These are phyloP conservation scores for Oreochromis niloticus DNA, from an alignment of 2,113 vertebrate species.

Conservation along the genomic window DNA sequence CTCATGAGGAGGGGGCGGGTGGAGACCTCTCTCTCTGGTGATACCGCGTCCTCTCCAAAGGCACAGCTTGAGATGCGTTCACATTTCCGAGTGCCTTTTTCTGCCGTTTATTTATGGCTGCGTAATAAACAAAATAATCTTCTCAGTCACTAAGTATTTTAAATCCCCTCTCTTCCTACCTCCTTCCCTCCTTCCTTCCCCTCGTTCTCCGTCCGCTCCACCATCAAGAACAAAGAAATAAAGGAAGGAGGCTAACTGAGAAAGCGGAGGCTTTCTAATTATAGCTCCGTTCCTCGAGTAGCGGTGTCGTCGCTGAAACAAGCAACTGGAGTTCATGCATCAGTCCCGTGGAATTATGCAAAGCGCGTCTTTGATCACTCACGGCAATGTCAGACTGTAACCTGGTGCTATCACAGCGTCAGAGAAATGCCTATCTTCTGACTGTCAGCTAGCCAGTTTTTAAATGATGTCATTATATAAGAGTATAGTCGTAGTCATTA, in stretches of 20 bases:
- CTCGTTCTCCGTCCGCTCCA: not conserved
- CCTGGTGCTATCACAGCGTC: not conserved
- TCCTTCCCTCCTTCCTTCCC: not conserved
- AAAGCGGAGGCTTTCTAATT: conserved; percentile 41
- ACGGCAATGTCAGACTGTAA: not conserved
- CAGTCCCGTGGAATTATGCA: conserved; percentile 42
- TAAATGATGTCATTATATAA: not conserved
- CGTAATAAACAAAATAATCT: conserved; percentile 46
- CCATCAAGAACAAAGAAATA: conserved; percentile 44
- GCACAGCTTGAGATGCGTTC: not conserved
- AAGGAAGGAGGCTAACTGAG: conserved; percentile 10
- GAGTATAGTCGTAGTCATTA: not conserved
- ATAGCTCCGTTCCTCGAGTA: conserved; percentile 18
- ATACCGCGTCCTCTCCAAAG: not conserved
- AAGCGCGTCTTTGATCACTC: conserved; percentile 45
- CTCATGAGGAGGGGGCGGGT: not conserved
- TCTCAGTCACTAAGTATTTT: not conserved
- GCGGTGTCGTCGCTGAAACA: not conserved
- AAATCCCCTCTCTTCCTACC: conserved; percentile 2
- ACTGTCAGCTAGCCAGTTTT: not conserved
- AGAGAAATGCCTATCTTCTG: not conserved
- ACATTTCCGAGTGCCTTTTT: not conserved
- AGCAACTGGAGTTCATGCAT: conserved; percentile 28
- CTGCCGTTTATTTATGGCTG: not conserved
- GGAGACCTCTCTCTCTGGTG: not conserved